Conservation (phyloP, 2,797 vertebrate species). For the Thunnus albacares region DNA sequence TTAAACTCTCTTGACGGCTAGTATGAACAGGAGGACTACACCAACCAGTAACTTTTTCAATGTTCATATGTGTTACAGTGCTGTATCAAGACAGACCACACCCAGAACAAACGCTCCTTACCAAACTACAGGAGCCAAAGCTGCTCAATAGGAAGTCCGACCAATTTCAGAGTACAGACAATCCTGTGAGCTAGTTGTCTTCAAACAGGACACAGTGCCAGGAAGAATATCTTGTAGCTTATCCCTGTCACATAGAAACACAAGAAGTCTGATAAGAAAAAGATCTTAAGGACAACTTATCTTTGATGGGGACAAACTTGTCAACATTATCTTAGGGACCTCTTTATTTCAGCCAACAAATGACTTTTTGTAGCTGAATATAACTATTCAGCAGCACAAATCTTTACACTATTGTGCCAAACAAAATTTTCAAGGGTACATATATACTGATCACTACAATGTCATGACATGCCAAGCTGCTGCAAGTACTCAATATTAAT, state of each 20-base stretch:
- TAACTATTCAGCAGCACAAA: conserved; percentile 16
- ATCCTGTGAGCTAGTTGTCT: conserved; percentile 9
- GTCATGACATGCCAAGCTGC: conserved; percentile 37
- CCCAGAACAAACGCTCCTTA: conserved; percentile 6
- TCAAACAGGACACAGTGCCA: not conserved
- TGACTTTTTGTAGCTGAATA: conserved; percentile 30
- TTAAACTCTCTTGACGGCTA: not conserved
- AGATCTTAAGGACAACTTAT: conserved; percentile 5
- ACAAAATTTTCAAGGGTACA: conserved; percentile 9
- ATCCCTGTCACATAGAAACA: conserved; percentile 34
- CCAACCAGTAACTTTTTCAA: not conserved
- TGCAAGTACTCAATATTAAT: conserved; percentile 34
- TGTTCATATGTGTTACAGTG: not conserved
- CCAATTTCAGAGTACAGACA: conserved; percentile 7
- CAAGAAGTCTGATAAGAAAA: conserved; percentile 46
- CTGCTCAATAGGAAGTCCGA: conserved; percentile 6
- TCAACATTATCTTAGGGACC: conserved; percentile 17
- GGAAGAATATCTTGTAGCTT: conserved; percentile 1
- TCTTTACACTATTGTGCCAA: conserved; percentile 15
- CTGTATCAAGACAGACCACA: conserved; percentile 14
- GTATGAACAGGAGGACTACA: not conserved
- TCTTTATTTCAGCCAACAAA: conserved; percentile 20
- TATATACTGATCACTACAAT: conserved; percentile 37
- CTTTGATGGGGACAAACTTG: conserved; percentile 27
- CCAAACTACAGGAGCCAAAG: conserved; percentile 12